A percentile compares a stretch with the other conserved stretches of the same genome.
Evolutionary conservation across 1,140 invertebrate genomes (phyloP).

Genomic region (Doryteuthis pealeii): DNA sequence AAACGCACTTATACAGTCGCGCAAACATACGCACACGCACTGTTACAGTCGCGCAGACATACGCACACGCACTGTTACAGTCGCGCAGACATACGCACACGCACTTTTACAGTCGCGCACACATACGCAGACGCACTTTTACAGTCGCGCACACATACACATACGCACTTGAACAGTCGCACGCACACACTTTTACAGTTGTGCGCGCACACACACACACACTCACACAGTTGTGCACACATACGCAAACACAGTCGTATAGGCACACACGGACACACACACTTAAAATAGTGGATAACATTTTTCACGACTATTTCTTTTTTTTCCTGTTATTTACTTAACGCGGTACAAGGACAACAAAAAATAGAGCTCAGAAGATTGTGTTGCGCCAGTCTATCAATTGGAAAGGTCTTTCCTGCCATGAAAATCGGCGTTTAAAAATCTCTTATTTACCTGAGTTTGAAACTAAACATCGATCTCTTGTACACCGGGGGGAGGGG

Average conservation of each 20-base stretch:
- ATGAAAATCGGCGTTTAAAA: too few relatives aligned
- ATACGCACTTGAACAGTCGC: not conserved
- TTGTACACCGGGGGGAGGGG: too few relatives aligned
- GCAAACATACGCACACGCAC: not conserved
- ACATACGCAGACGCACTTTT: not conserved
- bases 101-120: not conserved
- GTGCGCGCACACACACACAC: not conserved
- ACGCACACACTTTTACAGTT: not conserved
- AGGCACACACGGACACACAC: not conserved
- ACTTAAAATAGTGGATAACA: not conserved
- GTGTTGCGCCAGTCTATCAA: too few relatives aligned
- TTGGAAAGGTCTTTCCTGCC: too few relatives aligned
- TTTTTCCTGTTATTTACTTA: not conserved
- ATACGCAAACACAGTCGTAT: not conserved
- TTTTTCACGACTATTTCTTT: not conserved
- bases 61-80: not conserved
- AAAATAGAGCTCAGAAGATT: too few relatives aligned
- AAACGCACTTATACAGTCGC: not conserved
- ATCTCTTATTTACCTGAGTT: too few relatives aligned
- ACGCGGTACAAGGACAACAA: too few relatives aligned
- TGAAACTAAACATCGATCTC: too few relatives aligned
- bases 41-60: not conserved
- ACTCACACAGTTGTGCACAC: not conserved
- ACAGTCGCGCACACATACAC: not conserved
- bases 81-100: not conserved